Percentiles rank a stretch among this genome's conserved stretches.
phyloP scores from a whole-genome alignment of 2,888 invertebrate genomes.

The Agriopis leucophaearia region DNA sequence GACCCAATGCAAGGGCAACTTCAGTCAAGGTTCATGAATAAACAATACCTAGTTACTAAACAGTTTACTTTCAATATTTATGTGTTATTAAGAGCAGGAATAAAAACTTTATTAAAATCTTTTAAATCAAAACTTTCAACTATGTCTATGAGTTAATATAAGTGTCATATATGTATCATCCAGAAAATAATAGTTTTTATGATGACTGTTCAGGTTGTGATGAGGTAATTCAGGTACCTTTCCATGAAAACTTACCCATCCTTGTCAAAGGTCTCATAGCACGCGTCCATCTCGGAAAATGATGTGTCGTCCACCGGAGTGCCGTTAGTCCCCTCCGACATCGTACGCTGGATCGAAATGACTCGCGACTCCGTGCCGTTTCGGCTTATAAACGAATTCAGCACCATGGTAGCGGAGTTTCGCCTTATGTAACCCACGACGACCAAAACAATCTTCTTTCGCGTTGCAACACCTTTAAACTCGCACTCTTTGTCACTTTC shows the following conservation, averaged over 20 bases:
- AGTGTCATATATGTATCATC: constrained; percentile 4
- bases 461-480: constrained; percentile 16
- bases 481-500: constrained; percentile 2
- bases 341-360: constrained; percentile 80
- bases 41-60: not conserved
- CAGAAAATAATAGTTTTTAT: not conserved
- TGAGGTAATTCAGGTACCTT: constrained; percentile 8
- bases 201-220: constrained; percentile 1
- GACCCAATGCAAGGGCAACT: constrained; percentile 16
- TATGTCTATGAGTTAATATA: constrained; percentile 3
- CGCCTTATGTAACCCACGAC: constrained; percentile 59
- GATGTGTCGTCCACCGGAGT: constrained; percentile 81
- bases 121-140: not conserved
- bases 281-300: constrained; percentile 93
- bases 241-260: constrained; percentile 89
- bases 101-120: not conserved
- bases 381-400: constrained; percentile 74
- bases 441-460: constrained; percentile 50
- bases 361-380: constrained; percentile 64
- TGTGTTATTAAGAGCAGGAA: not conserved
- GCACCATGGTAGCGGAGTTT: constrained; percentile 68
- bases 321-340: constrained; percentile 78
- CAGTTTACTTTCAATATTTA: not conserved
- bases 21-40: constrained; percentile 20
- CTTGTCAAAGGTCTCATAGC: constrained; percentile 96